phyloP scores from a whole-genome alignment of 2,888 invertebrate genomes.

The Erebia aethiops region DNA sequence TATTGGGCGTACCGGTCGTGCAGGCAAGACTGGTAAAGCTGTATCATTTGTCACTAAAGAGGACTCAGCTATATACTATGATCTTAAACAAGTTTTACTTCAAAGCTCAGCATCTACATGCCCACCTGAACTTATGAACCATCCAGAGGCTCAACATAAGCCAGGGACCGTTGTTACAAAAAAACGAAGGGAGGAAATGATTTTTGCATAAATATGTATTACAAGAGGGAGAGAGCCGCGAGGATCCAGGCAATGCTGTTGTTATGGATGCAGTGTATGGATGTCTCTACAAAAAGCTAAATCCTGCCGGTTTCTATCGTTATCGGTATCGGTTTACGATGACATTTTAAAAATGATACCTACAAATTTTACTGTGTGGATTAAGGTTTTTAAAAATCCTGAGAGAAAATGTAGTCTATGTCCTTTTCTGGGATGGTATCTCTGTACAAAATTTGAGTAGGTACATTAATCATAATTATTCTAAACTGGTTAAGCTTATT shows the following conservation, averaged over 20 bases:
- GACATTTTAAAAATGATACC: neutral
- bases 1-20: constrained; percentile 99
- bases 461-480: no score
- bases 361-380: no score
- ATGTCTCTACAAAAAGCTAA: no score
- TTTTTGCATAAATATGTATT: constrained; percentile 88
- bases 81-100: constrained; percentile 95
- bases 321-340: no score
- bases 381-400: no score
- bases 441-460: no score
- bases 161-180: constrained; percentile 97
- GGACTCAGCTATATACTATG: constrained; percentile 97
- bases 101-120: constrained; percentile 96
- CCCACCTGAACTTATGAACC: constrained; percentile 98
- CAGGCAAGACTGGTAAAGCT: constrained; percentile 98
- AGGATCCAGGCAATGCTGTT: no score
- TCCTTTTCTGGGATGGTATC: no score
- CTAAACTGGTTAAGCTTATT: no score
- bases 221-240: neutral
- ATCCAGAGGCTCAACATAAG: constrained; percentile 99
- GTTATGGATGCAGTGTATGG: no score
- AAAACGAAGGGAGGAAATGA: constrained; percentile 96
- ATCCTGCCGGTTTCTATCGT: no score
- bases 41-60: constrained; percentile 99
- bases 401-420: no score